Percentiles rank a stretch among this genome's conserved stretches.
phyloP scores from a whole-genome alignment of 2,113 vertebrate genomes.

The Apistogramma diplotaenia region DNA sequence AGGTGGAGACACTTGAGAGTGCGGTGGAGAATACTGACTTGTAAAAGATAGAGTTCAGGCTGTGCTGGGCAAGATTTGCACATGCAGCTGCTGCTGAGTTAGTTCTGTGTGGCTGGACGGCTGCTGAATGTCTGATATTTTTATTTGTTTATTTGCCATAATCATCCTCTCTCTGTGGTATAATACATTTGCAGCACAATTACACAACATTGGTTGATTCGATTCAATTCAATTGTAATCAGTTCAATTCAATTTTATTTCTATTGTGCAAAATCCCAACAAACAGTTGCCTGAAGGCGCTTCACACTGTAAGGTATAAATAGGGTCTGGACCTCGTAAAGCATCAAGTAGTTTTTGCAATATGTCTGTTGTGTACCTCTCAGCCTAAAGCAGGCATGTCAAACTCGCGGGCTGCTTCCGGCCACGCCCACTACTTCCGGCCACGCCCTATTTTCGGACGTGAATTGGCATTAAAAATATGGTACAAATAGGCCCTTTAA shows the following conservation, averaged over 20 bases:
- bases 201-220: background rate
- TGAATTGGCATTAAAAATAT: too few relatives aligned
- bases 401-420: too few relatives aligned
- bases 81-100: background rate
- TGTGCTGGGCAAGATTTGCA: background rate
- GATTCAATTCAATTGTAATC: too few relatives aligned
- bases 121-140: background rate
- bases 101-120: background rate
- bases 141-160: background rate
- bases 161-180: background rate
- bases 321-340: background rate
- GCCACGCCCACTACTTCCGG: too few relatives aligned
- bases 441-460: too few relatives aligned
- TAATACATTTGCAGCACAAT: background rate
- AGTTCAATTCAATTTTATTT: too few relatives aligned
- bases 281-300: too few relatives aligned
- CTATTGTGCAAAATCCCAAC: too few relatives aligned
- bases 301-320: too few relatives aligned
- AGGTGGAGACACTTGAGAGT: background rate
- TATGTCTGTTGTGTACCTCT: background rate
- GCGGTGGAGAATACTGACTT: constrained; percentile 42
- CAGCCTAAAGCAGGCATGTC: too few relatives aligned
- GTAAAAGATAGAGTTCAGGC: constrained; percentile 10
- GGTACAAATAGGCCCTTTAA: too few relatives aligned
- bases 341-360: background rate